A percentile compares a stretch with the other conserved stretches of the same genome.
phyloP scores from a whole-genome alignment of 1,140 invertebrate genomes.

The Drosophila sechellia region DNA sequence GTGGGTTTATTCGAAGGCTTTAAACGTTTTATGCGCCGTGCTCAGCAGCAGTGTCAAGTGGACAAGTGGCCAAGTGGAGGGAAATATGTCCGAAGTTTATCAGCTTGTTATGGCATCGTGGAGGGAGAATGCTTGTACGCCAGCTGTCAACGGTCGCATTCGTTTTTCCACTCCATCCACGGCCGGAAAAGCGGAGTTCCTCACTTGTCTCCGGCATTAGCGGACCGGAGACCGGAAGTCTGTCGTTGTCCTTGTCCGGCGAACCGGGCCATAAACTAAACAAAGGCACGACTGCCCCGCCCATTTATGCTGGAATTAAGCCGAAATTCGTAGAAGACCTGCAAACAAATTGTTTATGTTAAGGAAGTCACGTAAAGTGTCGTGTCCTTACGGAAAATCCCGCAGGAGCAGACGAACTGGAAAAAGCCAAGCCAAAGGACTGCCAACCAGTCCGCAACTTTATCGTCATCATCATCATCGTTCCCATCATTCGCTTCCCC shows the following conservation, averaged over 20 bases:
- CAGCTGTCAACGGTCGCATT: conserved; percentile 58
- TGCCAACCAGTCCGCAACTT: conserved; percentile 9
- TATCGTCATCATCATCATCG: conserved; percentile 23
- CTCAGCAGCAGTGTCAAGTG: conserved; percentile 27
- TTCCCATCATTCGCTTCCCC: conserved; percentile 4
- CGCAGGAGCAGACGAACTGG: conserved; percentile 23
- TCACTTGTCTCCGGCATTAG: conserved; percentile 58
- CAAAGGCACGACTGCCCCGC: conserved; percentile 40
- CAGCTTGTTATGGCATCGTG: conserved; percentile 27
- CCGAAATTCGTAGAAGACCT: conserved; percentile 31
- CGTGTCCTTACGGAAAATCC: conserved; percentile 32
- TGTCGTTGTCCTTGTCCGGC: conserved; percentile 60
- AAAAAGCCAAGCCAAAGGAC: conserved; percentile 12
- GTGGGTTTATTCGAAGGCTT: conserved; percentile 35
- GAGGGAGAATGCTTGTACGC: conserved; percentile 28
- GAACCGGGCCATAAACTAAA: conserved; percentile 58
- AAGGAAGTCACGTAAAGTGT: conserved; percentile 70
- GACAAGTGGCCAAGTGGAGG: conserved; percentile 16
- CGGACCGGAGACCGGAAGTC: conserved; percentile 59
- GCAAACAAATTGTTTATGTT: conserved; percentile 72
- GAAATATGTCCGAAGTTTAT: conserved; percentile 51
- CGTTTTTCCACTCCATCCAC: conserved; percentile 5
- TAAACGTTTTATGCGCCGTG: conserved; percentile 60
- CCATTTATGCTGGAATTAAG: conserved; percentile 19
- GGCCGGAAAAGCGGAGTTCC: conserved; percentile 30